Conservation (phyloP, 2,888 invertebrate species). For the Ectobius pallidus region DNA sequence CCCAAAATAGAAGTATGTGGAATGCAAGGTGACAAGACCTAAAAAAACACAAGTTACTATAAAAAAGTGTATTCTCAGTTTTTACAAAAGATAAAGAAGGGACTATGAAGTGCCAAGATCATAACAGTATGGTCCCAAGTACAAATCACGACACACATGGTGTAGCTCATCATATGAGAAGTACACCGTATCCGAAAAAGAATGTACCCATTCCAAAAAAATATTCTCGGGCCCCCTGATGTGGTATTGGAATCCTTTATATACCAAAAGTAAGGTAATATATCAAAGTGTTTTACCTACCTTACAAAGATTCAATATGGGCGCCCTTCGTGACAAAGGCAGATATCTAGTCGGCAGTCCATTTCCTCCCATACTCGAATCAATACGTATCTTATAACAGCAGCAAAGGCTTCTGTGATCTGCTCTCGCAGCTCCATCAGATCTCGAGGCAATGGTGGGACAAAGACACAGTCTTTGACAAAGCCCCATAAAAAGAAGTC, state of each 20-base stretch:
- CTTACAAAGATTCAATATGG: background rate
- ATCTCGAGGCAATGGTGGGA: background rate
- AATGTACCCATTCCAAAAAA: background rate
- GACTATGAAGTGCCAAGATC: too few species aligned
- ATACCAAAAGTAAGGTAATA: background rate
- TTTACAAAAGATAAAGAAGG: too few species aligned
- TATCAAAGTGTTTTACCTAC: background rate
- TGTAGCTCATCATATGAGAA: too few species aligned
- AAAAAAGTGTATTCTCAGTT: too few species aligned
- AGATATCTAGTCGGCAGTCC: background rate
- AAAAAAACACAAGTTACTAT: too few species aligned
- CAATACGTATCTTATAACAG: background rate
- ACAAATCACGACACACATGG: too few species aligned
- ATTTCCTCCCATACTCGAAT: constrained; percentile 3
- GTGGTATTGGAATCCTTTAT: background rate
- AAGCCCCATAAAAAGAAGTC: background rate
- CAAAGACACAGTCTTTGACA: background rate
- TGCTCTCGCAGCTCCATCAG: background rate
- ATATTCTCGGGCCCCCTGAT: background rate
- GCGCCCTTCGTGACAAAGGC: background rate
- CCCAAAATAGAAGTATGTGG: too few species aligned
- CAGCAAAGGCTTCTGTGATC: background rate
- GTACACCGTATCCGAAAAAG: background rate
- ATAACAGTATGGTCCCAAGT: too few species aligned
- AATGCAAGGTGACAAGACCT: too few species aligned